These are phyloP conservation scores for Barbus barbus DNA, from an alignment of 2,113 vertebrate genomes.

Conservation along the genomic window DNA sequence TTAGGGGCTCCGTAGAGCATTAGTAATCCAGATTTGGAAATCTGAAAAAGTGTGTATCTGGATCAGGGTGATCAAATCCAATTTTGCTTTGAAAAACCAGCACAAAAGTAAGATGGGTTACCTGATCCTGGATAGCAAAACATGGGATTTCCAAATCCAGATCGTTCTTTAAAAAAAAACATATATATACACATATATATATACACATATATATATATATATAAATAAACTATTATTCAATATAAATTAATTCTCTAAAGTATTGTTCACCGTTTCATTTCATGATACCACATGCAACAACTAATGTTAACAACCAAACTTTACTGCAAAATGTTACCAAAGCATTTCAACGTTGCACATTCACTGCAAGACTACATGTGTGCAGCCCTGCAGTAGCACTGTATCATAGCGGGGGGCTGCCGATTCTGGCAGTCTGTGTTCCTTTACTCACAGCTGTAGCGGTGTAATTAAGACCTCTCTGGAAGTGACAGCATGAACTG, in stretches of 20 bases:
- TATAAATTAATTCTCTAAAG: no score
- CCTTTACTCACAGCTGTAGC: slow-evolving; percentile 63
- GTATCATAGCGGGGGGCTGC: slow-evolving; percentile 57
- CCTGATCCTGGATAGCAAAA: neutral
- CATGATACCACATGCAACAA: neutral
- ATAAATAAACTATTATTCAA: neutral
- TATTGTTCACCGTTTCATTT: neutral
- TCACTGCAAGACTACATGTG: neutral
- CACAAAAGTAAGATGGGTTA: no score
- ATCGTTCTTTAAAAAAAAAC: no score
- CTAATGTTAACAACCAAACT: neutral
- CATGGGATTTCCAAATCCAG: neutral
- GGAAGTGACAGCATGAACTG: slow-evolving; percentile 71
- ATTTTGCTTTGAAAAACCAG: no score
- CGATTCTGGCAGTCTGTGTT: slow-evolving; percentile 49
- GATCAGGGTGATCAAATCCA: no score
- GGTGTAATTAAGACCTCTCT: slow-evolving; percentile 75
- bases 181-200: no score
- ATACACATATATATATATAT: no score
- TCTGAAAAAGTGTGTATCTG: no score
- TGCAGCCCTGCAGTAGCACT: slow-evolving; percentile 20
- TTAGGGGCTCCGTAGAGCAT: no score
- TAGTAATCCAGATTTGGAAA: no score
- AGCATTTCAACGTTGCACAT: neutral
- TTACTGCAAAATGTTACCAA: neutral